These are phyloP conservation scores for Lepidostoma basale DNA, from an alignment of 1,140 invertebrate genomes.

Conservation along the genomic window DNA sequence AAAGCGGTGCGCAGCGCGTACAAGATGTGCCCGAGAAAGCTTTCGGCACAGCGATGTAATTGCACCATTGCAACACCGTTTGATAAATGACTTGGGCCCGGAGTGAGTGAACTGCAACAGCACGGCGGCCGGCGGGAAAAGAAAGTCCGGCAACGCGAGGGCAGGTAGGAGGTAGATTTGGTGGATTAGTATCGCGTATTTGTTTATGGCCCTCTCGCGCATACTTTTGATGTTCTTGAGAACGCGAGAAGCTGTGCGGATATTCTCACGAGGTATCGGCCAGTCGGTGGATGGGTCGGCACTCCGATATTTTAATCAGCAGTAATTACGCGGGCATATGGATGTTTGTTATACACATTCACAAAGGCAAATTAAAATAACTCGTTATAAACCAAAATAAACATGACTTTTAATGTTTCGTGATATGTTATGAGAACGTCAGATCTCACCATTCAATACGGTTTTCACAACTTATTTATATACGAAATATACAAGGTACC, in stretches of 20 bases:
- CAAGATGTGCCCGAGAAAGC: slow-evolving; percentile 39
- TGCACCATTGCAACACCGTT: slow-evolving; percentile 43
- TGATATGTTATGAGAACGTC: too few relatives aligned
- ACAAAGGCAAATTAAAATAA: slow-evolving; percentile 5
- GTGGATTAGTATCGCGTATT: too few relatives aligned
- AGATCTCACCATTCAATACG: too few relatives aligned
- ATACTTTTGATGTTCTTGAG: slow-evolving; percentile 17
- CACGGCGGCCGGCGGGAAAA: slow-evolving; percentile 21
- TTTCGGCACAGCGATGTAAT: slow-evolving; percentile 41
- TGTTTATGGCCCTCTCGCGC: slow-evolving; percentile 31
- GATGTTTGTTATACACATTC: background rate
- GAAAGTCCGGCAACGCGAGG: slow-evolving; percentile 26
- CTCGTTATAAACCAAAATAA: too few relatives aligned
- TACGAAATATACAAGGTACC: too few relatives aligned
- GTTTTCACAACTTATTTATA: too few relatives aligned
- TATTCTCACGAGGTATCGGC: slow-evolving; percentile 25
- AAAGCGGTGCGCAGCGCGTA: background rate
- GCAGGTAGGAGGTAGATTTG: background rate
- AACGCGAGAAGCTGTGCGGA: slow-evolving; percentile 4
- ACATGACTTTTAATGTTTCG: too few relatives aligned
- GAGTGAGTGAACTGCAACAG: slow-evolving; percentile 10
- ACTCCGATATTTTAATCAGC: background rate
- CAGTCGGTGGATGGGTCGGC: too few relatives aligned
- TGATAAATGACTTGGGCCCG: slow-evolving; percentile 19
- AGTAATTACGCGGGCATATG: background rate